Base-by-base conservation (phyloP, 2,888 invertebrate species). In the Leuctra nigra region DNA sequence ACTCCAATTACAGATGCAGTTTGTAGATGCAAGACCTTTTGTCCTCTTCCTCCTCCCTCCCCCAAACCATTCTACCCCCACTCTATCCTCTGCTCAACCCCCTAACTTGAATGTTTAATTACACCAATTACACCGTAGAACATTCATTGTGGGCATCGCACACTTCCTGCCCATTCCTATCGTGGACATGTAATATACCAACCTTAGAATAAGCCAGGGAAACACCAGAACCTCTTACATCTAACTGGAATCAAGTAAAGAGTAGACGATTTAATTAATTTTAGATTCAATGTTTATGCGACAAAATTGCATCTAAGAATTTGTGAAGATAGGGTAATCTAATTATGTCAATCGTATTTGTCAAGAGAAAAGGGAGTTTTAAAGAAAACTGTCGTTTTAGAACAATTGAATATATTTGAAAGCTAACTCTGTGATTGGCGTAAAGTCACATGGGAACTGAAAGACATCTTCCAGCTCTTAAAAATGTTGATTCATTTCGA, bases 91-190 rank as follows among this genome's bases (percentile, higher is more conserved):
- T 20, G 22, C 11, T 4, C 44, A 44, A 13, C 48, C 35, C 47
- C 50, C 20, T 35, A 35, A 33, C 35, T 50, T 50, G 50, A 50
- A 50, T 50, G 50, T 50, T 50, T 50, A 50, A 50, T 50, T 50
- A 50, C 50, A 35, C 50, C 50, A 50, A 50, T 50, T 50, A 50
- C 50, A 50, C 50, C 35, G 18, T 35, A 50, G 50, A 33, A 50
- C 50, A 50, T 50, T 50, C 50, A 50, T 50, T 50, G 50, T 50
- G 50, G 50, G 35, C 35, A 50, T 13, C 23, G 50, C 35, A 50
- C 33, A 50, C 50, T 50, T 50, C 35, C 35, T 22, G 36, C 35
- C n/a, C 35, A 9, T 29, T 16, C 25, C 13, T 29, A 29, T 48
- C 14, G 48, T 29, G 16, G 14, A 14, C 48, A 39, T 2, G 20